A percentile compares a stretch with the other conserved stretches of the same genome.
Conservation (phyloP, 2,113 vertebrate genomes). For the Motacilla alba region DNA sequence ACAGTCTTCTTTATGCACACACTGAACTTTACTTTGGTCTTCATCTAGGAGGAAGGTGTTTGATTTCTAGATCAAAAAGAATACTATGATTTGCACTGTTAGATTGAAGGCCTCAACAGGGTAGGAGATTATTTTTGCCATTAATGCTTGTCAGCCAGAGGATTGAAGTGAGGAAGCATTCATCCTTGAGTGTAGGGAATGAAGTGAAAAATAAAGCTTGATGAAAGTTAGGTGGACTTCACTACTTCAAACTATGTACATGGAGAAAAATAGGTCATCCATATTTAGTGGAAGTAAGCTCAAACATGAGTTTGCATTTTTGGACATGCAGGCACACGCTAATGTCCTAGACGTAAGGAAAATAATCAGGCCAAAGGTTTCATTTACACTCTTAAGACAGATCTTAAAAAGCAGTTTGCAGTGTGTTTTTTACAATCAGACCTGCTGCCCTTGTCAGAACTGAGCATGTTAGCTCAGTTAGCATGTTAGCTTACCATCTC, state of each 20-base stretch:
- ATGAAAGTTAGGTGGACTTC: background rate
- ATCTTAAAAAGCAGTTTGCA: background rate
- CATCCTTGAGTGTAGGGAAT: background rate
- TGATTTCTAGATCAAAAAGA: background rate
- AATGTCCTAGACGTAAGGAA: background rate
- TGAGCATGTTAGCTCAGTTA: background rate
- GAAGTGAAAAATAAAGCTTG: background rate
- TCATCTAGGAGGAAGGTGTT: background rate
- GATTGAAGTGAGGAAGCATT: rapidly evolving
- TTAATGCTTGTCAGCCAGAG: background rate
- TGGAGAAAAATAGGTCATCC: background rate
- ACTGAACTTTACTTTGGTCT: background rate
- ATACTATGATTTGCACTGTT: background rate
- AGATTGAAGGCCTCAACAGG: background rate
- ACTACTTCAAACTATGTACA: background rate
- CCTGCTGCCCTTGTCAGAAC: background rate
- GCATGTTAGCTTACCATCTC: background rate
- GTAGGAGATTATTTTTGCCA: background rate
- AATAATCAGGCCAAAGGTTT: background rate
- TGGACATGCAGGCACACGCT: background rate
- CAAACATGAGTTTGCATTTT: background rate
- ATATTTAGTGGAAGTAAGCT: background rate
- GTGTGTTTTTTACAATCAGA: background rate
- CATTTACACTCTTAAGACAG: background rate
- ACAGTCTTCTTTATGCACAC: background rate